phyloP scores from a whole-genome alignment of 2,888 invertebrate genomes.

The Eupeodes luniger region DNA sequence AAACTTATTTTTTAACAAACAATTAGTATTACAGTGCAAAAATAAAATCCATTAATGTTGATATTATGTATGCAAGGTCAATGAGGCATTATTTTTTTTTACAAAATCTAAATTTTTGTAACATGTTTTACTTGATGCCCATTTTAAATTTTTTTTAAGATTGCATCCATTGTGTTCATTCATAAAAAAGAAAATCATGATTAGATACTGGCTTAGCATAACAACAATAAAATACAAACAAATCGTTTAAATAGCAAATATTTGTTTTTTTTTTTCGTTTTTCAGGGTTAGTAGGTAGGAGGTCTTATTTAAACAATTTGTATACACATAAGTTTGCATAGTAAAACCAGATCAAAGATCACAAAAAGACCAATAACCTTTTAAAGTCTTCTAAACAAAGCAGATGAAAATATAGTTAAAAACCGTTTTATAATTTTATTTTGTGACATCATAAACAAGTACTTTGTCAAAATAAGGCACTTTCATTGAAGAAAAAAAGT shows the following conservation, averaged over 20 bases:
- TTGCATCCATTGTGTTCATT: not conserved
- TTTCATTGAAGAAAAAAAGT: slow-evolving; percentile 20
- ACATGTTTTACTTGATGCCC: too few relatives aligned
- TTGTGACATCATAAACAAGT: not conserved
- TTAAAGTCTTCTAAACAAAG: not conserved
- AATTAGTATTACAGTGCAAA: too few relatives aligned
- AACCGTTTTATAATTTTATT: not conserved
- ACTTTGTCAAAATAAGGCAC: not conserved
- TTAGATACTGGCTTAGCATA: not conserved
- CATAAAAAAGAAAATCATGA: not conserved
- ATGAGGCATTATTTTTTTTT: too few relatives aligned
- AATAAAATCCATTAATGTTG: too few relatives aligned
- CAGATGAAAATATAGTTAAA: not conserved
- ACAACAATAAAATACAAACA: not conserved
- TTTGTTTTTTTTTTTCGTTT: not conserved
- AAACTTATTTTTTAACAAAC: too few relatives aligned
- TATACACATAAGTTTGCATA: slow-evolving; percentile 9
- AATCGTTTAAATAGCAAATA: not conserved
- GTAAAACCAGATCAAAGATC: slow-evolving; percentile 37
- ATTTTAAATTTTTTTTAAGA: too few relatives aligned
- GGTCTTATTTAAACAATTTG: not conserved
- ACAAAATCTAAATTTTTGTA: too few relatives aligned
- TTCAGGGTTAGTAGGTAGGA: slow-evolving; percentile 38
- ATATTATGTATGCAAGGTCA: too few relatives aligned
- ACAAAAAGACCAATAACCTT: slow-evolving; percentile 42